Evolutionary conservation across 2,113 vertebrate species (phyloP), one percentile per base, ranked within the genome.

Genomic region (Ictalurus furcatus): DNA sequence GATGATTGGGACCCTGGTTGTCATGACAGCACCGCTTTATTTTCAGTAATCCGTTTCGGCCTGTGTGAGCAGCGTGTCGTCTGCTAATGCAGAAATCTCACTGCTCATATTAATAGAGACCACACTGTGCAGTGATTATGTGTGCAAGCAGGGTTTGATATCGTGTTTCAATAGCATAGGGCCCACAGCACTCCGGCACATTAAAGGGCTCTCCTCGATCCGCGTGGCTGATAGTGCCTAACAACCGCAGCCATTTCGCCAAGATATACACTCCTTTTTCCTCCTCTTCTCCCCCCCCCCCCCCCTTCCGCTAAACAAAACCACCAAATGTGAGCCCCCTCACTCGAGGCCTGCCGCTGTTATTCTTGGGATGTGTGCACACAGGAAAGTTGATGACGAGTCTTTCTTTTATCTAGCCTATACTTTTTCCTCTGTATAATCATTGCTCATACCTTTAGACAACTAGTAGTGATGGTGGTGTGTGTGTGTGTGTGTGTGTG

Each of bases 331-430:
- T 30, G 54, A 67, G 25, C 91, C 79, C 84, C 54, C 73, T 85
- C 74, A 86, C 85, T 69, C 44, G 59, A 80, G 69, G 82, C 87
- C 82, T 48, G 61, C 19, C 37, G 34, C 12, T 92, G 87, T 89
- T 91, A 80, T 91, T 92, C 63, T 88, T 92, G 90, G 87, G 88
- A 85, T 61, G 71, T 76, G 73, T 78, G 80, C 48, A 25, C 34
- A 82, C 84, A 87, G 71, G 87, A 91, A 88, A 85, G 71, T 78
- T 90, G 86, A 86, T 71, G 81, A 89, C 67, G 79, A 59, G 71
- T 88, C 88, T 89, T 88, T 79, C 40, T 90, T 85, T 90, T 84
- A 78, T 83, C 85, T 61, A 69, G 6, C 30, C 63, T 56, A 56
- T 79, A 59, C 44, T 90, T 76, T 91, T 89, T 88, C 84, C 59